Conservation (phyloP, 2,797 vertebrate genomes). For the Microctenopoma lineatum region DNA sequence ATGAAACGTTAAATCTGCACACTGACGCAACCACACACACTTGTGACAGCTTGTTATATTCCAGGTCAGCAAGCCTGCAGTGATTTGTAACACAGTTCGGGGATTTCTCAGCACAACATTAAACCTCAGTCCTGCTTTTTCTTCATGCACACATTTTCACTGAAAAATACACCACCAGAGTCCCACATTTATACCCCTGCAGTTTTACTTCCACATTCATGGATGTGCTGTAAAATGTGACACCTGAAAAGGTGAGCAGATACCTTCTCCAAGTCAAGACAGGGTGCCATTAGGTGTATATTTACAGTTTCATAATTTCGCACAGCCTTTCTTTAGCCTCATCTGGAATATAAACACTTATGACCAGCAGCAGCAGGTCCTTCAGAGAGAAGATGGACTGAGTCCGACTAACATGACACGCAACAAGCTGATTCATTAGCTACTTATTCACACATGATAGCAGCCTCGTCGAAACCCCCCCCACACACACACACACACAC, state of each 20-base stretch:
- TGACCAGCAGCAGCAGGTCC: constrained; percentile 23
- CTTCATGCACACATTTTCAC: constrained; percentile 3
- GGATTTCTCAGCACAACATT: constrained; percentile 47
- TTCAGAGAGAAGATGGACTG: constrained; percentile 28
- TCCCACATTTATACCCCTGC: constrained; percentile 27
- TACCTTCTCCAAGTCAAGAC: constrained; percentile 26
- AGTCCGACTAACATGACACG: constrained; percentile 26
- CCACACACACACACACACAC: not conserved
- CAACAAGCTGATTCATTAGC: constrained; percentile 33
- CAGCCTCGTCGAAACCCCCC: not conserved
- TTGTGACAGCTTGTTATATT: constrained; percentile 71
- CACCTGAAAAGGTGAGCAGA: constrained; percentile 42
- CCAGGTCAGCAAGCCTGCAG: constrained; percentile 56
- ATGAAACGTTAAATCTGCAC: constrained; percentile 41
- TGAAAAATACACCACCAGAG: constrained; percentile 4
- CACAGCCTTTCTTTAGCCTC: constrained; percentile 39
- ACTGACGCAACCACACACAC: constrained; percentile 21
- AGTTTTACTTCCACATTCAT: constrained; percentile 67
- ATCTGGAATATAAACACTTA: constrained; percentile 66
- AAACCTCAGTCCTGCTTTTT: constrained; percentile 35
- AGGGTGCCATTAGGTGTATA: constrained; percentile 39
- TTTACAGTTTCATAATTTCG: constrained; percentile 65
- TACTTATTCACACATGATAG: constrained; percentile 21
- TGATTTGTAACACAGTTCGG: constrained; percentile 64
- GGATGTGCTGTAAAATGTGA: constrained; percentile 33